Evolutionary conservation across 2,888 invertebrate genomes (phyloP), one percentile per base, ranked within the genome.

Genomic region (Metopia argyrocephala): DNA sequence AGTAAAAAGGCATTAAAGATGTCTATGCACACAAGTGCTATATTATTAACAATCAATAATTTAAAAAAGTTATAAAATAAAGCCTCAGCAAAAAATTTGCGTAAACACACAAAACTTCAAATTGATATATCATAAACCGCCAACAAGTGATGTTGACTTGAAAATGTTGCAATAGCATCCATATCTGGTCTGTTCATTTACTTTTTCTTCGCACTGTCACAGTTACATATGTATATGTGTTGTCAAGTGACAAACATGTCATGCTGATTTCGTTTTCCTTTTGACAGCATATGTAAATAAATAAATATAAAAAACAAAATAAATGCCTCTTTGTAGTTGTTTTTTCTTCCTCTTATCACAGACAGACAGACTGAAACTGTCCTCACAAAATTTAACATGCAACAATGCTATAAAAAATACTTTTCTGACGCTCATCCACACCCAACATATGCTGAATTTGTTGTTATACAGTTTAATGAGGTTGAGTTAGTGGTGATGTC

Each of bases 351-450:
- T 15, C 56, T 69, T 64, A 76, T 76, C 46, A 76, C 23, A 69
- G 76, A 62, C 76, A 68, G 68, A 56, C n/a, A n/a, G n/a, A n/a
- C n/a, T 76, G 54, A 56, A 76, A 23, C 56, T 62, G 62, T 56
- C 56, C 56, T 56, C 25, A 12, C 76, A 69, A 9, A 69, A 31
- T 61, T 68, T 75, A 66, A 68, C 52, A 45, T 18, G 59, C 66
- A 61, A 61, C 68, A 28, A 68, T 66, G 68, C 76, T 68, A 76
- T 2, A 31, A 31, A 31, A 12, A 31, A 12, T 12, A 31, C 12
- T 12, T 15, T 9, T 12, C 15, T 38, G 38, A 9, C 9, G 38
- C 15, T 38, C 12, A 38, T 38, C 38, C 38, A 38, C 38, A 38
- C 38, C 38, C 38, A 38, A 38, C 38, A 12, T 9, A 38, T 48